phyloP scores from a whole-genome alignment of 1,140 invertebrate species.

The Drosophila arawakana region DNA sequence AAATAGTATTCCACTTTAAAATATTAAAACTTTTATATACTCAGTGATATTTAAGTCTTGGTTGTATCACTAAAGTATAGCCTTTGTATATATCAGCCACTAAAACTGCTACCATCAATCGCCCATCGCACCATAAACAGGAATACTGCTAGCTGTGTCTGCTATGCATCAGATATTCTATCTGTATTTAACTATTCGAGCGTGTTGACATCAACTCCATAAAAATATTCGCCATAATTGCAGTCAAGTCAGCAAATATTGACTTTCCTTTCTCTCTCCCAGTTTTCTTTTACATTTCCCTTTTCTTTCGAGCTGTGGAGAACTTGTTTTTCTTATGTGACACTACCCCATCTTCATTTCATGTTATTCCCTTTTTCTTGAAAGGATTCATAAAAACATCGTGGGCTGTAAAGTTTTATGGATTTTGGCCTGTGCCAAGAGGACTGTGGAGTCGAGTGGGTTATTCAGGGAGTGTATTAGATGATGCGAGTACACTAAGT shows the following conservation, averaged over 20 bases:
- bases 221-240: slow-evolving; percentile 66
- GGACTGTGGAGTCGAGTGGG: background rate
- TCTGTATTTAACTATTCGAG: slow-evolving; percentile 35
- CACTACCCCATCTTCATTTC: slow-evolving; percentile 45
- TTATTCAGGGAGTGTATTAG: slow-evolving; percentile 37
- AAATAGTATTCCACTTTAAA: too few relatives aligned
- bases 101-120: background rate
- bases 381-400: slow-evolving; percentile 63
- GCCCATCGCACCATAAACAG: background rate
- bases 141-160: slow-evolving; percentile 14
- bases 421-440: slow-evolving; percentile 10
- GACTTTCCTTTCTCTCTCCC: slow-evolving; percentile 10
- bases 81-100: too few relatives aligned
- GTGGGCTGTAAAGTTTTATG: slow-evolving; percentile 37
- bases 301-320: background rate
- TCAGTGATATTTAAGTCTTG: background rate
- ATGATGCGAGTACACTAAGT: slow-evolving; percentile 55
- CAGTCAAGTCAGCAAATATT: slow-evolving; percentile 52
- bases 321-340: slow-evolving; percentile 31
- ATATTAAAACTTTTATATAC: too few relatives aligned
- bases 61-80: too few relatives aligned
- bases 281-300: background rate
- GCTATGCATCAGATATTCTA: slow-evolving; percentile 14
- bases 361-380: slow-evolving; percentile 48
- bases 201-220: slow-evolving; percentile 64